Conservation (phyloP, 2,888 invertebrate genomes). For the Rhimphoctona megacephalus region DNA sequence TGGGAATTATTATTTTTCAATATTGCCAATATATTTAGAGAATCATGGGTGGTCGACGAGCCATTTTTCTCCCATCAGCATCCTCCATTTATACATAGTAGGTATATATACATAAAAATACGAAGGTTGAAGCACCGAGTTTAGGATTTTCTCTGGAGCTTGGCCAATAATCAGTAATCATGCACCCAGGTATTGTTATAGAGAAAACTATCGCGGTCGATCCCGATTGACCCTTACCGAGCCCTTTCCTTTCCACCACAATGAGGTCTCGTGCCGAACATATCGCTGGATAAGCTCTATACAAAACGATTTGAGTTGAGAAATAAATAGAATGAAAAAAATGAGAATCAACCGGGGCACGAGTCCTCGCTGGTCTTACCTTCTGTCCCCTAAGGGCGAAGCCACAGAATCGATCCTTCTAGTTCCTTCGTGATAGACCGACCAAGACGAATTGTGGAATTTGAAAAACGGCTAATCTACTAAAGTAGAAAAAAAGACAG, state of each 20-base stretch:
- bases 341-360: conserved; percentile 54
- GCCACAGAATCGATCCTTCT: conserved; percentile 42
- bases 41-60: conserved; percentile 7
- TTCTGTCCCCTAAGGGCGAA: conserved; percentile 39
- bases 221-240: conserved; percentile 43
- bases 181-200: conserved; percentile 43
- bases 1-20: neutral
- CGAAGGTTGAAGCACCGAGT: neutral
- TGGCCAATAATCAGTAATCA: conserved; percentile 36
- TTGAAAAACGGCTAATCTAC: conserved; percentile 51
- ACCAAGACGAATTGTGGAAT: conserved; percentile 51
- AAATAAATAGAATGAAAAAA: conserved; percentile 40
- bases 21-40: neutral
- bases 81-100: neutral
- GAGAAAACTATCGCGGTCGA: conserved; percentile 50
- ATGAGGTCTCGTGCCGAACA: conserved; percentile 54
- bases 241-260: conserved; percentile 14
- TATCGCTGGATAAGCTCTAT: conserved; percentile 34
- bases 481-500: conserved; percentile 36
- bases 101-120: neutral
- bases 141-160: conserved; percentile 16
- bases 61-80: neutral
- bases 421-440: conserved; percentile 47
- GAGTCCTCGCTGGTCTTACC: conserved; percentile 46
- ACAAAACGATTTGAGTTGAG: conserved; percentile 48